phyloP scores from a whole-genome alignment of 2,888 invertebrate species.

The Drosophila acutilabella region DNA sequence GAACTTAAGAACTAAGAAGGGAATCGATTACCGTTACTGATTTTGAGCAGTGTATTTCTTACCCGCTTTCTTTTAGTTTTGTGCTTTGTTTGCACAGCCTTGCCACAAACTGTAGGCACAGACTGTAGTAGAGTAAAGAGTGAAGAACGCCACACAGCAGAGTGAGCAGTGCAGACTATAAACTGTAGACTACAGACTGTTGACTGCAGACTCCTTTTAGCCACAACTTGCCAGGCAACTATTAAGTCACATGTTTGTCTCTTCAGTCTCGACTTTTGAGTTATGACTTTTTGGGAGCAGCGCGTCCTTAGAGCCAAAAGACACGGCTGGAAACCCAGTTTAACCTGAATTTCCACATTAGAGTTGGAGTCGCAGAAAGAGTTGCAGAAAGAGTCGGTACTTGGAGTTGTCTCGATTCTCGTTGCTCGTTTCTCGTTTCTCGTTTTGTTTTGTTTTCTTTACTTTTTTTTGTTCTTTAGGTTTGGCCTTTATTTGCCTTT shows the following conservation, averaged over 20 bases:
- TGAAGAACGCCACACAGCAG: no score
- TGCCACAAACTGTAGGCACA: not conserved
- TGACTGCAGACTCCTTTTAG: not conserved
- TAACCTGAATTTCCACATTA: slow-evolving; percentile 81
- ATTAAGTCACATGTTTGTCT: slow-evolving; percentile 81
- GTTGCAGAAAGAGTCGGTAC: slow-evolving; percentile 1
- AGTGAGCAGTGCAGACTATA: not conserved
- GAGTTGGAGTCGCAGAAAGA: slow-evolving; percentile 37
- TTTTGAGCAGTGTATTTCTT: not conserved
- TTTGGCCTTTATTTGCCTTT: slow-evolving; percentile 71
- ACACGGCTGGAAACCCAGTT: slow-evolving; percentile 64
- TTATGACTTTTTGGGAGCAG: slow-evolving; percentile 64
- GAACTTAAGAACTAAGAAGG: no score
- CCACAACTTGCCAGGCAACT: slow-evolving; percentile 57
- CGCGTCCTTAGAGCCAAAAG: slow-evolving; percentile 24
- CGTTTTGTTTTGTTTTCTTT: slow-evolving; percentile 13
- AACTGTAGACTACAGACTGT: not conserved
- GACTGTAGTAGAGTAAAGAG: not conserved
- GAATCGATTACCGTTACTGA: no score
- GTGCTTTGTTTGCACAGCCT: slow-evolving; percentile 14
- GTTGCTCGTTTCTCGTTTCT: slow-evolving; percentile 3
- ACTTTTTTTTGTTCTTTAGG: slow-evolving; percentile 28
- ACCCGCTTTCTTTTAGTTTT: slow-evolving; percentile 1
- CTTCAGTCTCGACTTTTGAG: slow-evolving; percentile 68
- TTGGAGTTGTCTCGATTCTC: slow-evolving; percentile 10